phyloP scores from a whole-genome alignment of 2,888 invertebrate species.

The Caenorhabditis uteleia region DNA sequence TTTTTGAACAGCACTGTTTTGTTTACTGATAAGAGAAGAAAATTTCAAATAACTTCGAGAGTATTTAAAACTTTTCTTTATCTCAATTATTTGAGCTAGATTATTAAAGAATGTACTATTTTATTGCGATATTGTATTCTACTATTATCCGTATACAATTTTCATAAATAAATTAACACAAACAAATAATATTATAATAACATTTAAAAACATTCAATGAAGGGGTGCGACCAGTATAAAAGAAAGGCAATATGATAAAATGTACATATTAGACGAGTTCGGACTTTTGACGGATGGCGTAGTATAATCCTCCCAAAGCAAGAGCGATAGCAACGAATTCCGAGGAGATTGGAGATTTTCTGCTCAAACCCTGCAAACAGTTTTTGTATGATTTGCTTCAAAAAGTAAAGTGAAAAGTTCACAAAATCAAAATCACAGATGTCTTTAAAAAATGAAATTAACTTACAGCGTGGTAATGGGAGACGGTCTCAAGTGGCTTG shows the following conservation, averaged over 20 bases:
- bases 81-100: no score
- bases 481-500: slow-evolving; percentile 79
- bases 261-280: slow-evolving; percentile 46
- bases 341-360: slow-evolving; percentile 58
- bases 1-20: no score
- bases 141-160: no score
- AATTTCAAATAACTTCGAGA: no score
- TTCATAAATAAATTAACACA: no score
- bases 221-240: slow-evolving; percentile 15
- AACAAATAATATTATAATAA: slow-evolving; percentile 9
- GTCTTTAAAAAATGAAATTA: slow-evolving; percentile 3
- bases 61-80: no score
- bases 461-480: slow-evolving; percentile 77
- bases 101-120: no score
- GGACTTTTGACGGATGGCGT: slow-evolving; percentile 56
- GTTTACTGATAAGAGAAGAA: no score
- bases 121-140: no score
- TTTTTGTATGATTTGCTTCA: background rate
- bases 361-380: slow-evolving; percentile 54
- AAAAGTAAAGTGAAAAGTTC: background rate
- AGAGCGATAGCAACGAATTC: slow-evolving; percentile 59
- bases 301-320: slow-evolving; percentile 57
- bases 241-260: slow-evolving; percentile 2
- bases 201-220: slow-evolving; percentile 12
- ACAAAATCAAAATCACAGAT: background rate